A percentile compares a stretch with the other conserved stretches of the same genome.
These are phyloP conservation scores for Pristis pectinata DNA, from an alignment of 2,797 vertebrate genomes.

Conservation along the genomic window DNA sequence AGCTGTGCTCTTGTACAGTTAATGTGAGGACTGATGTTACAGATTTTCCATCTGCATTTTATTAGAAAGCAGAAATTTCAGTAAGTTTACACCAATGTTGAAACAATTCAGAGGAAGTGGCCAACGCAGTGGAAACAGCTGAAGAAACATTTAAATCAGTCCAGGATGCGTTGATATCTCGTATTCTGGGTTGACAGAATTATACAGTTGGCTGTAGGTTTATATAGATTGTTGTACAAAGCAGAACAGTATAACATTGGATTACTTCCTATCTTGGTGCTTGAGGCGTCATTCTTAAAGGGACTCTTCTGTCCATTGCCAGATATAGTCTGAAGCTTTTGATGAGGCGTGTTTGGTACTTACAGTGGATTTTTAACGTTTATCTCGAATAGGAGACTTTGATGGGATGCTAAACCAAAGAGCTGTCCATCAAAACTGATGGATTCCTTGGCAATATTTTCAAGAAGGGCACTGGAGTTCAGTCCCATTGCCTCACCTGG, in stretches of 20 bases:
- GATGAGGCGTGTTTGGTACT: not conserved
- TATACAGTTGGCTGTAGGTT: constrained; percentile 24
- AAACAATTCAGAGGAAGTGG: not conserved
- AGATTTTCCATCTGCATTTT: not conserved
- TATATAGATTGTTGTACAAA: not conserved
- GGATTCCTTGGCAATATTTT: no score
- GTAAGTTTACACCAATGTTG: constrained; percentile 17
- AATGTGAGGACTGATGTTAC: not conserved
- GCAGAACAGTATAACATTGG: not conserved
- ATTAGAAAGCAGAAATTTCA: not conserved
- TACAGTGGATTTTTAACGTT: no score
- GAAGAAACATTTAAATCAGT: constrained; percentile 29
- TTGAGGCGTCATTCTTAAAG: not conserved
- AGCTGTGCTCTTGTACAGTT: not conserved
- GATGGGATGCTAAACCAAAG: not conserved
- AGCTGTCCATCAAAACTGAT: no score
- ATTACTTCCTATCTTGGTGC: not conserved
- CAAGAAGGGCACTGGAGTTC: no score
- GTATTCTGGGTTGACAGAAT: not conserved
- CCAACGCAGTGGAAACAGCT: not conserved
- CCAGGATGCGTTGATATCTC: not conserved
- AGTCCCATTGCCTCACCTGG: no score
- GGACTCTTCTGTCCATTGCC: not conserved
- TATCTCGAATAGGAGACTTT: not conserved
- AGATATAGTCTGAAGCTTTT: not conserved